Evolutionary conservation across 2,797 vertebrate genomes (phyloP).

Genomic region (Leucoraja ocellata): DNA sequence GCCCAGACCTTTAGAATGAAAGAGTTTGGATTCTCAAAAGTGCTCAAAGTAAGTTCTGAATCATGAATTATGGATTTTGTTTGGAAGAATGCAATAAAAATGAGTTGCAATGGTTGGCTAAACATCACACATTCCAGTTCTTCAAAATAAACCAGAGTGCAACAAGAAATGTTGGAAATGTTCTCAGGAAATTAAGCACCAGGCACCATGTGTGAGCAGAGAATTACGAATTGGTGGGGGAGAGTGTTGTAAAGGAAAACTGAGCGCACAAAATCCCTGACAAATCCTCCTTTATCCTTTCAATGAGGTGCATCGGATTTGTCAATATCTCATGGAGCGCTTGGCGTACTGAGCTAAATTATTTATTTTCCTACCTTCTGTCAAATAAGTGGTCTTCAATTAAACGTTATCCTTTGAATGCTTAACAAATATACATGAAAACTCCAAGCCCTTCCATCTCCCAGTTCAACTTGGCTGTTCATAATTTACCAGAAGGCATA

Average conservation of each 20-base stretch:
- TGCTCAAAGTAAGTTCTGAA: not conserved
- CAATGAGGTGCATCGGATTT: not conserved
- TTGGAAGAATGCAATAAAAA: constrained; percentile 29
- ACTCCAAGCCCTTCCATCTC: not conserved
- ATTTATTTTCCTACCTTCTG: not conserved
- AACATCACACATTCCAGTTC: constrained; percentile 26
- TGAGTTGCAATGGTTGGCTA: constrained; percentile 8
- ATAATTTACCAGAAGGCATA: not conserved
- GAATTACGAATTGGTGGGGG: constrained; percentile 19
- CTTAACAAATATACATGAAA: not conserved
- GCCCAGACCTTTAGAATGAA: not conserved
- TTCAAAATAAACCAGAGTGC: constrained; percentile 22
- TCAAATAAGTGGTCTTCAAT: not conserved
- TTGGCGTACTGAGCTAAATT: not conserved
- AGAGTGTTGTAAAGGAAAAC: not conserved
- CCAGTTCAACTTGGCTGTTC: not conserved
- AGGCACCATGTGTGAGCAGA: constrained; percentile 22
- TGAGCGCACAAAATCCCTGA: not conserved
- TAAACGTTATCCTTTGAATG: not conserved
- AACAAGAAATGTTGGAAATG: constrained; percentile 33
- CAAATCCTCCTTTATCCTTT: constrained; percentile 20
- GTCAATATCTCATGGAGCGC: not conserved
- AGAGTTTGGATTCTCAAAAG: not conserved
- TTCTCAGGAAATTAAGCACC: constrained; percentile 29
- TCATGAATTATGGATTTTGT: constrained; percentile 10